Base-by-base conservation (phyloP, 1,140 invertebrate species). In the Drosophila tsacasi region DNA sequence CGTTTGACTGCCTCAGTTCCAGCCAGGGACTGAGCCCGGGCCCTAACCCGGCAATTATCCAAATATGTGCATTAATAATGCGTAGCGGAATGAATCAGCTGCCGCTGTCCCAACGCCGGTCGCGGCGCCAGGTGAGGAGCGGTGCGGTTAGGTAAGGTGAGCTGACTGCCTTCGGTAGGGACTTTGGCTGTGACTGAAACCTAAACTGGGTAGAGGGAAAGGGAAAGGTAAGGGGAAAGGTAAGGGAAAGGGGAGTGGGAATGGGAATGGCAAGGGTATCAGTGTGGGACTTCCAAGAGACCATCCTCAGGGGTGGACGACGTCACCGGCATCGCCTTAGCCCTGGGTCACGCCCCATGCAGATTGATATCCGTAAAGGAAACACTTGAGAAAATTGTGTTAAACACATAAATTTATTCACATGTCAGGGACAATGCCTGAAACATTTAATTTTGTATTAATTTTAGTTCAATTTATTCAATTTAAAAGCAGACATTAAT, bases 41-140 rank as follows among this genome's bases (percentile, higher is more conserved):
- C 54, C 76, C 83, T 63, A 87, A 86, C 69, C 87, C 86, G 71
- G 83, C 86, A 91, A 91, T 91, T 91, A 91, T 91, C 83, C 85
- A 91, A 91, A 91, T 83, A 91, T 91, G 86, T 86, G 87, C 87
- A 91, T 83, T 91, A 74, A 86, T 91, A 91, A 87, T 87, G 86
- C 85, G 81, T 83, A 91, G 77, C 74, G 83, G 83, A 86, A 91
- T 91, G 84, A 84, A 90, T 89, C 75, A 84, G 84, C 84, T 89
- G 84, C 81, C 83, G 82, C 72, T 55, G 54, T 55, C 42, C 46
- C 19, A 39, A 63, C 50, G 63, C 79, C 54, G 17, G 54, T 39
- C 35, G 35, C 54, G 54, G 54, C 54, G 54, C 54, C 54, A 57
- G 54, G 37, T 57, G 54, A 57, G 54, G 52, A 55, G 32, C 62